Evolutionary conservation across 2,888 invertebrate genomes (phyloP).

Genomic region (Mayetiola destructor): DNA sequence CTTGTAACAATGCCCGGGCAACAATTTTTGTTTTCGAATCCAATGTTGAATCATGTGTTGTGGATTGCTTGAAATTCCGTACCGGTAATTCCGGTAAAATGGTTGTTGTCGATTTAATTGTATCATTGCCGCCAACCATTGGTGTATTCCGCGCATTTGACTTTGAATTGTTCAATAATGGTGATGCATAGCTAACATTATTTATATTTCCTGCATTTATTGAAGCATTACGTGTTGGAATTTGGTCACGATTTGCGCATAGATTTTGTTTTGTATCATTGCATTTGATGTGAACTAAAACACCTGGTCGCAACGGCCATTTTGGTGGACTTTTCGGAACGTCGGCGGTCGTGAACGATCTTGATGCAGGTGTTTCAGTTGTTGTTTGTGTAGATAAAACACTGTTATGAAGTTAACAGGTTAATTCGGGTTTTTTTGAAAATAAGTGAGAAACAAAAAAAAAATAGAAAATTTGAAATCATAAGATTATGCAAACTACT

Average conservation of each 20-base stretch:
- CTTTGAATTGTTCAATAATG: slow-evolving; percentile 12
- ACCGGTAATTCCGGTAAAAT: neutral
- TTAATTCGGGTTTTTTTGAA: neutral
- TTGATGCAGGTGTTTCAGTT: slow-evolving; percentile 15
- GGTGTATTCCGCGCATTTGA: neutral
- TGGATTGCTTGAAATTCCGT: neutral
- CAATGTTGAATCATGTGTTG: neutral
- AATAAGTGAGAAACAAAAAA: neutral
- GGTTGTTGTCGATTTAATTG: neutral
- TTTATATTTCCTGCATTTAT: neutral
- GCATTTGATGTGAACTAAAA: slow-evolving; percentile 59
- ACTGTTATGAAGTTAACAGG: too few species aligned
- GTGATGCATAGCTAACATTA: slow-evolving; percentile 15
- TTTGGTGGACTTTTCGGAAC: slow-evolving; percentile 37
- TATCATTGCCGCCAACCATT: neutral
- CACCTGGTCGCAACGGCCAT: slow-evolving; percentile 81
- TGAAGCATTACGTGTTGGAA: slow-evolving; percentile 22
- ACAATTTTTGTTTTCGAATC: neutral
- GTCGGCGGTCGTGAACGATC: slow-evolving; percentile 17
- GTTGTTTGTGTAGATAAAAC: slow-evolving; percentile 16
- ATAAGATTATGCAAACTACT: slow-evolving; percentile 14
- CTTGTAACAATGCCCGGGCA: neutral
- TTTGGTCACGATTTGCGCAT: slow-evolving; percentile 37
- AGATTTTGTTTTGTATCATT: slow-evolving; percentile 60
- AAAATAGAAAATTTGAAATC: slow-evolving; percentile 13